These are phyloP conservation scores for Scaeva pyrastri DNA, from an alignment of 2,888 invertebrate species.

Conservation along the genomic window DNA sequence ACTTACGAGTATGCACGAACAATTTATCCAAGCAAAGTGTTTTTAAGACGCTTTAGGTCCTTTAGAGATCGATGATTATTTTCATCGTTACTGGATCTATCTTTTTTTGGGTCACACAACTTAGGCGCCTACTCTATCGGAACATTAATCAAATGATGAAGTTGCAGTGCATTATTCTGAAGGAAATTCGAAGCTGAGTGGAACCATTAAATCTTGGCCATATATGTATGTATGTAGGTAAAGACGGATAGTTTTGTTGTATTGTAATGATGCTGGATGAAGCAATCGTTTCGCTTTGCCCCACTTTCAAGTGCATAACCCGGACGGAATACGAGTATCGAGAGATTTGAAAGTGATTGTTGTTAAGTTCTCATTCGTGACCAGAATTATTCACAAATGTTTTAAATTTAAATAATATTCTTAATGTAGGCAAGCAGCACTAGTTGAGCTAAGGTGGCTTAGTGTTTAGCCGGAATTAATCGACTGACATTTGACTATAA, in stretches of 20 bases:
- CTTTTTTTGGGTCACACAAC: conserved; percentile 45
- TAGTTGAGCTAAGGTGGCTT: conserved; percentile 37
- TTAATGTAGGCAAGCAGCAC: conserved; percentile 32
- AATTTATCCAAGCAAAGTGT: conserved; percentile 21
- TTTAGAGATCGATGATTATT: conserved; percentile 42
- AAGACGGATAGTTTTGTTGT: conserved; percentile 39
- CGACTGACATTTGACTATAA: conserved; percentile 57
- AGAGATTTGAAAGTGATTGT: conserved; percentile 67
- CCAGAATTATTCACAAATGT: conserved; percentile 67
- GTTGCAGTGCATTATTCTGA: conserved; percentile 27
- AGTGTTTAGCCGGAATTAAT: conserved; percentile 67
- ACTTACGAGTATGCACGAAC: neutral
- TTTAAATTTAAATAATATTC: conserved; percentile 42
- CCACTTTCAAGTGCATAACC: conserved; percentile 33
- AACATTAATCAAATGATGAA: conserved; percentile 49
- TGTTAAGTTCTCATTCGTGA: conserved; percentile 69
- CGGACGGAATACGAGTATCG: conserved; percentile 41
- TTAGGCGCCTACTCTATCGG: conserved; percentile 47
- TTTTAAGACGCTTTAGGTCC: conserved; percentile 56
- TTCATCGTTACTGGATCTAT: conserved; percentile 7
- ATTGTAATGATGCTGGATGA: conserved; percentile 65
- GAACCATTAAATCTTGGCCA: conserved; percentile 37
- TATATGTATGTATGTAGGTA: neutral
- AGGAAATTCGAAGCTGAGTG: conserved; percentile 32
- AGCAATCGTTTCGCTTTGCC: conserved; percentile 27